These are phyloP conservation scores for Oscheius sp. DNA, from an alignment of 2,888 invertebrate species.

Conservation along the genomic window DNA sequence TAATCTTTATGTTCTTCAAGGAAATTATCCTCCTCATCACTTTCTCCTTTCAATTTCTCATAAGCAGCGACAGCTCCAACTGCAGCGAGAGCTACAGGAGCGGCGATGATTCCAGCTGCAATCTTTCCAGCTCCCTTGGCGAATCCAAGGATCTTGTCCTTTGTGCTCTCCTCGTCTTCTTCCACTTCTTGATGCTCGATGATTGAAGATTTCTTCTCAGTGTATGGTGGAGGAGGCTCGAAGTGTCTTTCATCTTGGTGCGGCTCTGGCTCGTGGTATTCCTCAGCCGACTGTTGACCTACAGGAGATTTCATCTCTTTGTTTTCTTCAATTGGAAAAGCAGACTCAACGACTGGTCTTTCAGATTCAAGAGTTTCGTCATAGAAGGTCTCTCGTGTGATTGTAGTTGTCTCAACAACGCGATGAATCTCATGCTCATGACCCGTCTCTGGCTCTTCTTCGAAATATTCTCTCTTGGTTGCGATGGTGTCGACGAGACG, in stretches of 20 bases:
- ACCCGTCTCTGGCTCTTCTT: no score
- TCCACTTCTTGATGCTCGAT: no score
- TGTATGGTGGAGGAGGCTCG: no score
- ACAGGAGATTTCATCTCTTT: no score
- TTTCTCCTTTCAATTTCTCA: conserved; percentile 1
- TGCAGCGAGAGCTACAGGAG: conserved; percentile 53
- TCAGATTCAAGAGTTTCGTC: no score
- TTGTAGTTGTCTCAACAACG: background rate
- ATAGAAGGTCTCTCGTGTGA: conserved; percentile 1
- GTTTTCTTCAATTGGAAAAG: no score
- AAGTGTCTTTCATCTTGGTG: no score
- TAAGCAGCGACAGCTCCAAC: conserved; percentile 48
- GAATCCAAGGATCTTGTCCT: conserved; percentile 20
- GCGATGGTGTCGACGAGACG: background rate
- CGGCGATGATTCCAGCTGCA: conserved; percentile 51
- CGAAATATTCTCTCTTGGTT: background rate
- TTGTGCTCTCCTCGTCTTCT: background rate
- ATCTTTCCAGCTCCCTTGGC: conserved; percentile 53
- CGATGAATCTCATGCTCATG: background rate
- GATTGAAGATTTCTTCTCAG: no score
- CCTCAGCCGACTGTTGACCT: no score
- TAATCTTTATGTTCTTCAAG: background rate
- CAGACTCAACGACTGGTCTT: no score
- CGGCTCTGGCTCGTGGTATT: no score
- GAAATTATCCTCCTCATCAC: conserved; percentile 18